Conservation (phyloP, 2,797 vertebrate species). For the Fistularia tabacaria region DNA sequence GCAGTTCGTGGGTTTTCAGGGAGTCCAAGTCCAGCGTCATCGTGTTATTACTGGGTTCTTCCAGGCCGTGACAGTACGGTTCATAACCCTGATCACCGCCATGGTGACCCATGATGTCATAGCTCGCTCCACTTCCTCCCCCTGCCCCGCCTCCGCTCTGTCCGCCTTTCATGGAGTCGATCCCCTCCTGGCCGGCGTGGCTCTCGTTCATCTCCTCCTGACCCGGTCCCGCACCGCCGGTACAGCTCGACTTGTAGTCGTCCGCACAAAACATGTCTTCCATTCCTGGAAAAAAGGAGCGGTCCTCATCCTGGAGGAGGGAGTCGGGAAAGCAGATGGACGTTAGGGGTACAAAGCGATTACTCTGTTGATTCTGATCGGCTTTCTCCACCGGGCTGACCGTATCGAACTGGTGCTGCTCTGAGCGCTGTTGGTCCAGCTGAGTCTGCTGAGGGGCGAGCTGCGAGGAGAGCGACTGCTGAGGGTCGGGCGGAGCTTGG, state of each 20-base stretch:
- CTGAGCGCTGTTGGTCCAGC: slow-evolving; percentile 77
- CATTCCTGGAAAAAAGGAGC: slow-evolving; percentile 93
- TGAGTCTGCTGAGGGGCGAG: slow-evolving; percentile 73
- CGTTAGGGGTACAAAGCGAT: slow-evolving; percentile 87
- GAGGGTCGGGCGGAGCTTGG: slow-evolving; percentile 64
- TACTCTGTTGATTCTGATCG: slow-evolving; percentile 79
- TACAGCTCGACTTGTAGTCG: slow-evolving; percentile 83
- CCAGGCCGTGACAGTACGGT: slow-evolving; percentile 76
- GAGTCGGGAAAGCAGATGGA: slow-evolving; percentile 96
- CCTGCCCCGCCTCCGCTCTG: slow-evolving; percentile 61
- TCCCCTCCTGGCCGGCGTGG: slow-evolving; percentile 72
- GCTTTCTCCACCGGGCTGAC: slow-evolving; percentile 73
- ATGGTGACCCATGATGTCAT: slow-evolving; percentile 81
- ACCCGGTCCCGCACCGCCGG: slow-evolving; percentile 76
- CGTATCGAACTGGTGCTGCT: slow-evolving; percentile 84
- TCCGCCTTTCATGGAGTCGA: slow-evolving; percentile 72
- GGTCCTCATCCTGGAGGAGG: slow-evolving; percentile 89
- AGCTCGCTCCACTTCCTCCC: slow-evolving; percentile 63
- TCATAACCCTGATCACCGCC: slow-evolving; percentile 76
- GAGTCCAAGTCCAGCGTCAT: slow-evolving; percentile 87
- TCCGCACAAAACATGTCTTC: slow-evolving; percentile 95
- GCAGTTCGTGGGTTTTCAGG: slow-evolving; percentile 85
- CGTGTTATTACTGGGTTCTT: slow-evolving; percentile 72
- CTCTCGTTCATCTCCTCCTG: slow-evolving; percentile 75
- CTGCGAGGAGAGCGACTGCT: slow-evolving; percentile 71